These are phyloP conservation scores for Dermatophagoides farinae DNA, from an alignment of 1,140 invertebrate genomes.

Conservation along the genomic window DNA sequence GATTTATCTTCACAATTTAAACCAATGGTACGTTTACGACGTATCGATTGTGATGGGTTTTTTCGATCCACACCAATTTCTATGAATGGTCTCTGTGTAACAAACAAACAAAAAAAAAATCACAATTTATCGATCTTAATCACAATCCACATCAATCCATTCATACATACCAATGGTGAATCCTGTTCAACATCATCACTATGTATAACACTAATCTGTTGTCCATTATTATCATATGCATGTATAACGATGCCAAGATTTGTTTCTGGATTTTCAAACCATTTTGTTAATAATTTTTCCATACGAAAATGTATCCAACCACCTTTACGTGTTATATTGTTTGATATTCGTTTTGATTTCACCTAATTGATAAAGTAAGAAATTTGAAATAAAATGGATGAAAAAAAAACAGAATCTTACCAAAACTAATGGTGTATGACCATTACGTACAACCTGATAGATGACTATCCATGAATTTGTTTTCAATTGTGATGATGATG, in stretches of 20 bases:
- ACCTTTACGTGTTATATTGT: conserved; percentile 26
- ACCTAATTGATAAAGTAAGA: not conserved
- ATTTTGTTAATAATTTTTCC: conserved; percentile 47
- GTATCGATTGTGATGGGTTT: conserved; percentile 25
- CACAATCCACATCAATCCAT: too few relatives aligned
- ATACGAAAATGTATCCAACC: conserved; percentile 51
- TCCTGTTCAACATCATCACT: conserved; percentile 3
- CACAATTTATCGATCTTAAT: not conserved
- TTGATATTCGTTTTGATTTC: not conserved
- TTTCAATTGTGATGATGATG: not conserved
- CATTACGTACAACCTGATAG: conserved; percentile 13
- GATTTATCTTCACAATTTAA: conserved; percentile 53
- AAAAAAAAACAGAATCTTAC: not conserved
- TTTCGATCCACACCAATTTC: conserved; percentile 40
- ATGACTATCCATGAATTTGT: conserved; percentile 22
- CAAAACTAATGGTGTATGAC: not conserved
- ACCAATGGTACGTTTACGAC: conserved; percentile 48
- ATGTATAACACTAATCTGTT: conserved; percentile 25
- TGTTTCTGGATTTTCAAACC: conserved; percentile 45
- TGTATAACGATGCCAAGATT: conserved; percentile 51
- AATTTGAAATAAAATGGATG: not conserved
- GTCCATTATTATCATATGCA: conserved; percentile 28
- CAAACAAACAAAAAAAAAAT: too few relatives aligned
- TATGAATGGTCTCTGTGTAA: conserved; percentile 53
- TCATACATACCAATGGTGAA: not conserved